phyloP scores from a whole-genome alignment of 1,140 invertebrate genomes.

The Leptestheria dahalacensis region DNA sequence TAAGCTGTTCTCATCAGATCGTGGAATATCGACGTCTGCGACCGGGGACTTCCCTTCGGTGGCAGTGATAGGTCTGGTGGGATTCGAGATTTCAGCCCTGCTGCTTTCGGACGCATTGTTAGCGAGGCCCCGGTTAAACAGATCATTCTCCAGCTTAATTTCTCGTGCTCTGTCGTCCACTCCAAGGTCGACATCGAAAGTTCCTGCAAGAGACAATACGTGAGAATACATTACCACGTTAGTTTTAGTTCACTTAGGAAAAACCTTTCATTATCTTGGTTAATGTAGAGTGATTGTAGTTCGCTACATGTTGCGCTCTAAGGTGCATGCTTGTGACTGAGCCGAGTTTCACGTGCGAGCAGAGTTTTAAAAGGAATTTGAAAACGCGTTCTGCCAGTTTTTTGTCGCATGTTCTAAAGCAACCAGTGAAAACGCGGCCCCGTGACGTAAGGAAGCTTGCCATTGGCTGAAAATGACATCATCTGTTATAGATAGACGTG shows the following conservation, averaged over 20 bases:
- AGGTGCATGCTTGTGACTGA: neutral
- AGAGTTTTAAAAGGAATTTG: neutral
- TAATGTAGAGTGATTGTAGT: no score
- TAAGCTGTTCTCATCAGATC: neutral
- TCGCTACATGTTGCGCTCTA: no score
- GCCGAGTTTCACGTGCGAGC: neutral
- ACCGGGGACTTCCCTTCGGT: slow-evolving; percentile 23
- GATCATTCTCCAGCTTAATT: neutral
- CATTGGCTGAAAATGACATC: neutral
- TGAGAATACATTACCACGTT: no score
- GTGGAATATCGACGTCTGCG: neutral
- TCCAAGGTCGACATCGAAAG: neutral
- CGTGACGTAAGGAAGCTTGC: neutral
- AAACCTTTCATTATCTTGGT: neutral
- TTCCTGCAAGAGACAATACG: no score
- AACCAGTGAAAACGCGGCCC: neutral
- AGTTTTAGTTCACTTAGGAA: no score
- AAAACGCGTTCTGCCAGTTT: neutral
- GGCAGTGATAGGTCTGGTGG: neutral
- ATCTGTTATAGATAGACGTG: neutral
- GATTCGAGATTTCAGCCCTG: neutral
- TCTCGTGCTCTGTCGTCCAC: neutral
- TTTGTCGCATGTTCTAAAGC: neutral
- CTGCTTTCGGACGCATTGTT: neutral
- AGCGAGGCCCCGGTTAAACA: neutral